Evolutionary conservation across 1,140 invertebrate species (phyloP).

Genomic region (Platorchestia sp.): DNA sequence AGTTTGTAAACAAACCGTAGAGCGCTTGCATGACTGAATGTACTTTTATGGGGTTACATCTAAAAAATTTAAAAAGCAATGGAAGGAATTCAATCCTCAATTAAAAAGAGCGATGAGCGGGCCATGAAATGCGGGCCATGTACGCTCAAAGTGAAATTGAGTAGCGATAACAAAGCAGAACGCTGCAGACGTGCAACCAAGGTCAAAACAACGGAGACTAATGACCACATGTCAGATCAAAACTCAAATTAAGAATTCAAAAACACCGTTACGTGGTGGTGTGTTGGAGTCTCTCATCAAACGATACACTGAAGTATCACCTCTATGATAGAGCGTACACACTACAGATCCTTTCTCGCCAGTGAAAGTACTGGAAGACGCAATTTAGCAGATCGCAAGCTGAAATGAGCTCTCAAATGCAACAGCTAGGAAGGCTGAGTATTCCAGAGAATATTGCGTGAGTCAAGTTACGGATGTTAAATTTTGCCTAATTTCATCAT

Average conservation of each 20-base stretch:
- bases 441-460: not conserved
- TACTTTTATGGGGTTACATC: not conserved
- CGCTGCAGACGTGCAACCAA: not conserved
- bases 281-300: not conserved
- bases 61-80: not conserved
- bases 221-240: not conserved
- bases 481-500: too few species aligned
- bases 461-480: not conserved
- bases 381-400: too few species aligned
- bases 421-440: not conserved
- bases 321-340: not conserved
- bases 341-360: not conserved
- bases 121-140: too few species aligned
- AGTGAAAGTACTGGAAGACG: too few species aligned
- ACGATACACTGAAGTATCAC: too few species aligned
- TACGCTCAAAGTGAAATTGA: not conserved
- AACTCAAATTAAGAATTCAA: not conserved
- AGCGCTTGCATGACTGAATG: not conserved
- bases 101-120: not conserved
- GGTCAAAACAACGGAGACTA: not conserved
- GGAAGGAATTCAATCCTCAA: not conserved
- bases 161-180: not conserved
- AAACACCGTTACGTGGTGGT: not conserved
- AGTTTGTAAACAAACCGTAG: not conserved
- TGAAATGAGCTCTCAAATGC: too few species aligned